phyloP scores from a whole-genome alignment of 1,140 invertebrate species.

The Dinothrombium tinctorium region DNA sequence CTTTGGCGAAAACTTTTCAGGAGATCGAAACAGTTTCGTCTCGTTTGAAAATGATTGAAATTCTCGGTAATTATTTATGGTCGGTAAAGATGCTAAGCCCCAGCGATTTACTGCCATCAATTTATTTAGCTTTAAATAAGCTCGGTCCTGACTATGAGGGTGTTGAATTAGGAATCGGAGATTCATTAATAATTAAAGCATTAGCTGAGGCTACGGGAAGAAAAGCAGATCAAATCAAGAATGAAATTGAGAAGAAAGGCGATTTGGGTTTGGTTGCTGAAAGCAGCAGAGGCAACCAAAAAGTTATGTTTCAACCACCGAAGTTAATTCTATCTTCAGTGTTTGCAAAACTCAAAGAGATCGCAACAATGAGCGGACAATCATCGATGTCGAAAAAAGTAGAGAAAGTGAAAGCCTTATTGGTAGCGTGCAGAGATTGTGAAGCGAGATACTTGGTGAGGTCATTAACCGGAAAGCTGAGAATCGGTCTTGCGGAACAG shows the following conservation, averaged over 20 bases:
- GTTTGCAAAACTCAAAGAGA: slow-evolving; percentile 64
- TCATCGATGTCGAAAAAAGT: slow-evolving; percentile 63
- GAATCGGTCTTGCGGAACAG: slow-evolving; percentile 90
- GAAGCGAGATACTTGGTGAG: slow-evolving; percentile 83
- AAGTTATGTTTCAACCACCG: slow-evolving; percentile 46
- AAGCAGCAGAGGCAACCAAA: slow-evolving; percentile 60
- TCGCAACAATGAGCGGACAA: slow-evolving; percentile 62
- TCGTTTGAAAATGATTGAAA: slow-evolving; percentile 74
- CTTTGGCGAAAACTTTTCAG: slow-evolving; percentile 68
- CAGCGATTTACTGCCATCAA: slow-evolving; percentile 58
- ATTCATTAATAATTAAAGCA: slow-evolving; percentile 77
- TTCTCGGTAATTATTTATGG: slow-evolving; percentile 74
- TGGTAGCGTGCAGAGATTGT: slow-evolving; percentile 67
- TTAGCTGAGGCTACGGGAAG: slow-evolving; percentile 77
- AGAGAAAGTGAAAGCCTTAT: slow-evolving; percentile 66
- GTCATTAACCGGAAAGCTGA: slow-evolving; percentile 71
- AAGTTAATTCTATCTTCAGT: slow-evolving; percentile 35
- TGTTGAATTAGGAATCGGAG: slow-evolving; percentile 73
- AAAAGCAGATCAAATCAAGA: slow-evolving; percentile 57
- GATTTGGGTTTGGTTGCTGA: slow-evolving; percentile 87
- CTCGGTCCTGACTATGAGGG: slow-evolving; percentile 80
- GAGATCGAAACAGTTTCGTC: slow-evolving; percentile 67
- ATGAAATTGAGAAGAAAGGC: slow-evolving; percentile 47
- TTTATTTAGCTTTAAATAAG: slow-evolving; percentile 88
- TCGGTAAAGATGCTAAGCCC: slow-evolving; percentile 71